Conservation (phyloP, 2,888 invertebrate genomes). For the Lycia hirtaria region DNA sequence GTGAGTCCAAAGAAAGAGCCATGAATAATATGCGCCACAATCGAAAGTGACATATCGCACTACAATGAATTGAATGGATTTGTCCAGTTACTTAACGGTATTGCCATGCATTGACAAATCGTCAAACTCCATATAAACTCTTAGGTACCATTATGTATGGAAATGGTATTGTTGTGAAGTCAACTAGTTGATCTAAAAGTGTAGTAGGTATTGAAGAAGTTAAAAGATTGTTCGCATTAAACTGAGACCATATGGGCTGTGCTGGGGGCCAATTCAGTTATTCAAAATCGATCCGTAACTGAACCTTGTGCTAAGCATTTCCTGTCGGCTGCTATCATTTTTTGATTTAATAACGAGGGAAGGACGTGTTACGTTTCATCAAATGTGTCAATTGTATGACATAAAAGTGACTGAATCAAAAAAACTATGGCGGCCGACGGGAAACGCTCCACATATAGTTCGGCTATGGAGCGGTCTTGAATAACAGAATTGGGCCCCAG, state of each 20-base stretch:
- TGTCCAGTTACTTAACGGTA: not conserved
- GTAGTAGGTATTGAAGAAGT: not conserved
- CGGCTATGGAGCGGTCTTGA: too few species aligned
- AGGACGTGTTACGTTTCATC: too few species aligned
- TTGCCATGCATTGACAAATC: not conserved
- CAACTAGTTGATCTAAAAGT: not conserved
- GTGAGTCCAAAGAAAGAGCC: not conserved
- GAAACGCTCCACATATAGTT: too few species aligned
- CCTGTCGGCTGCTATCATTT: too few species aligned
- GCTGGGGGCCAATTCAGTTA: too few species aligned
- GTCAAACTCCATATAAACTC: constrained; percentile 1
- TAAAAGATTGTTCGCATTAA: not conserved
- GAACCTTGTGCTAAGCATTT: too few species aligned
- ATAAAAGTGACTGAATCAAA: too few species aligned
- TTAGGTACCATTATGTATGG: not conserved
- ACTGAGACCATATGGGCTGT: not conserved
- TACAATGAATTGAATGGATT: not conserved
- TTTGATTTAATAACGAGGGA: too few species aligned
- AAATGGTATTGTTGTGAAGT: not conserved
- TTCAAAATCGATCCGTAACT: not conserved
- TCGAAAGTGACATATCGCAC: not conserved
- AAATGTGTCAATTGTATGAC: too few species aligned
- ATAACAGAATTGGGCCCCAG: too few species aligned
- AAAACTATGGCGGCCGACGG: too few species aligned
- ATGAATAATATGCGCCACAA: not conserved